Evolutionary conservation across 2,888 invertebrate species (phyloP), one percentile per base, ranked within the genome.

Genomic region (Yponomeuta evonymella): DNA sequence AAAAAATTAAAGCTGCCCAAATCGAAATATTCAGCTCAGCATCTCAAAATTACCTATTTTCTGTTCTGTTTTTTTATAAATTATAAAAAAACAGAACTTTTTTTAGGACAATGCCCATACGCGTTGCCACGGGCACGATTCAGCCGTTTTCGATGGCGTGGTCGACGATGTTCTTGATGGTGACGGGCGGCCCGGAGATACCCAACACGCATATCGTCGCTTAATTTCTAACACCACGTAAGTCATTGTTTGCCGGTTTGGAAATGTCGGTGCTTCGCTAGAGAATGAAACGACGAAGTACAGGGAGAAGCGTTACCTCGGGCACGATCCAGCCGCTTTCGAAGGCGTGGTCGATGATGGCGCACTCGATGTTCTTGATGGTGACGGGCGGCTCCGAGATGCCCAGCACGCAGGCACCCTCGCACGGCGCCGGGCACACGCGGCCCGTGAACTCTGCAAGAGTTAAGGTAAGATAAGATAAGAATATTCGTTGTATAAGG

Each of bases 361-460:
- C 95, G 86, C 99, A 99, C 92, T 99, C 99, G 79, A 99, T 99
- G 86, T 98, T 98, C 92, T 99, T 99, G 85, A 99, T 99, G 73
- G 99, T 99, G 36, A 99, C 99, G 12, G 99, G 94, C 3, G 98
- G 98, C 79, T 98, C 97, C 30, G 97, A 98, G 83, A 99, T 99
- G 72, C 95, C 98, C 75, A 99, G 90, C 72, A 99, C 99, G 87
- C 99, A 99, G 3, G 99, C 98, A 69, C 98, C 99, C 90, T 99
- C 99, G 87, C 99, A 99, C 10, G 99, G 99, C 11, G 99, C 99
- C 1, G 99, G 97, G 76, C 97, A 97, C 29, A 97, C 97, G 78
- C 99, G 94, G 0, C 98, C 98, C 48, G 98, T 98, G 86, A 98
- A 98, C 87, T 98, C 98, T 93, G 81, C 1, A 73, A 2, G 65